These are phyloP conservation scores for Drosophila colorata DNA, from an alignment of 2,888 invertebrate genomes.

Conservation along the genomic window DNA sequence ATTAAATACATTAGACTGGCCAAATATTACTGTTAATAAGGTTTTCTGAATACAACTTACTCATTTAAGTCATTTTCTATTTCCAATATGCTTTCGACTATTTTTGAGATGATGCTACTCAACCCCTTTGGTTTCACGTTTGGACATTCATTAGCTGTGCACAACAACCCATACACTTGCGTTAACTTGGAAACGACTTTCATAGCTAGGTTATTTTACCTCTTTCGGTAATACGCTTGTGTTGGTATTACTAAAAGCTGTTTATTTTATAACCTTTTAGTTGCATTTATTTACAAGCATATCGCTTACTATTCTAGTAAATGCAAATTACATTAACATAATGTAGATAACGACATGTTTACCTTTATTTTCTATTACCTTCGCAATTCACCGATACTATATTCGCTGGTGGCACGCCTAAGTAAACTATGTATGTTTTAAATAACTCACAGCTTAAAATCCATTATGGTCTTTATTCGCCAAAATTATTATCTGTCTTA, in stretches of 20 bases:
- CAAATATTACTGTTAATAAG: not conserved
- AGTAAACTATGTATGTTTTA: too few species aligned
- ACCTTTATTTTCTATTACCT: not conserved
- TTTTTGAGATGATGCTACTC: not conserved
- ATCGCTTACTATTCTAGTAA: too few species aligned
- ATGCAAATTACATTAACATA: not conserved
- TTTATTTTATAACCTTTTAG: too few species aligned
- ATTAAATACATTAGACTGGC: too few species aligned
- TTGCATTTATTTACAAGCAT: too few species aligned
- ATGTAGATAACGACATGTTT: not conserved
- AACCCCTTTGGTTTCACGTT: not conserved
- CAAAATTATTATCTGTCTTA: conserved; percentile 34
- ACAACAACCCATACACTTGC: not conserved
- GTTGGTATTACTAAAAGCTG: too few species aligned
- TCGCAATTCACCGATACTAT: not conserved
- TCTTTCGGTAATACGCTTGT: too few species aligned
- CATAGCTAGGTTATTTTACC: too few species aligned
- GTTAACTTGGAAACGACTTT: not conserved
- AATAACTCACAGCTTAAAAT: conserved; percentile 13
- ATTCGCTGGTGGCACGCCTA: not conserved
- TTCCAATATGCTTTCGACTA: not conserved
- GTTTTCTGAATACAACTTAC: too few species aligned
- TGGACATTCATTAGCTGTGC: not conserved
- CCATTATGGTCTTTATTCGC: conserved; percentile 41
- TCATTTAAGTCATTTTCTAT: not conserved